Evolutionary conservation across 2,113 vertebrate genomes (phyloP), one percentile per base, ranked within the genome.

Genomic region (Brienomyrus brachyistius): DNA sequence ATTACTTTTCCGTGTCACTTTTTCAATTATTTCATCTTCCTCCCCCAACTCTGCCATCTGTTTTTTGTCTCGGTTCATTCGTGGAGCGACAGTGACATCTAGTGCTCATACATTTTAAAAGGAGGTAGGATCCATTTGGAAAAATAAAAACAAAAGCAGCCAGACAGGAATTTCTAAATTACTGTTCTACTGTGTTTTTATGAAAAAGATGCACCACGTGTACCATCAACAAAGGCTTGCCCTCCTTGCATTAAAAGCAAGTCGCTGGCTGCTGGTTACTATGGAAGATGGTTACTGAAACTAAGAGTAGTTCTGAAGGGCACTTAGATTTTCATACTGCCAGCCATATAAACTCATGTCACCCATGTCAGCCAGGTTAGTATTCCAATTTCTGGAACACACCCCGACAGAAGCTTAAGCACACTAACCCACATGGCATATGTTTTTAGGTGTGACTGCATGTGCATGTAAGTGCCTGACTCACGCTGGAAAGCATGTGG

Each of bases 41-140:
- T 87, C 27, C 48, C 51, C 51, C 54, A 35, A 21, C 88, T 43
- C 74, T 19, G 19, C 50, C 51, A 86, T 51, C 84, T 86, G 84
- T 59, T 52, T 52, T 77, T 9, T n/a, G 23, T 35, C 21, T 59
- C 21, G 15, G 13, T 13, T 83, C 50, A 82, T 89, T 89, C 51
- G 35, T 89, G 77, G 88, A 89, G 88, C 51, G 56, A 84, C 48
- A 89, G 88, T 89, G 88, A 45, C 88, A 89, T 82, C 88, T 83
- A 89, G 88, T 89, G 88, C 21, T 54, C 17, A 48, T 31, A 9
- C 70, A 52, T 7, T 45, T 88, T 45, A 84, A 5, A 84, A 77
- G 70, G n/a, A 27, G n/a, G n/a, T 27, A 27, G 62, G n/a, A 27
- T 13, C 8, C 3, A 70, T 13, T 70, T 3, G n/a, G 62, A 70